Conservation (phyloP, 2,888 invertebrate species). For the Brachycybe producta region DNA sequence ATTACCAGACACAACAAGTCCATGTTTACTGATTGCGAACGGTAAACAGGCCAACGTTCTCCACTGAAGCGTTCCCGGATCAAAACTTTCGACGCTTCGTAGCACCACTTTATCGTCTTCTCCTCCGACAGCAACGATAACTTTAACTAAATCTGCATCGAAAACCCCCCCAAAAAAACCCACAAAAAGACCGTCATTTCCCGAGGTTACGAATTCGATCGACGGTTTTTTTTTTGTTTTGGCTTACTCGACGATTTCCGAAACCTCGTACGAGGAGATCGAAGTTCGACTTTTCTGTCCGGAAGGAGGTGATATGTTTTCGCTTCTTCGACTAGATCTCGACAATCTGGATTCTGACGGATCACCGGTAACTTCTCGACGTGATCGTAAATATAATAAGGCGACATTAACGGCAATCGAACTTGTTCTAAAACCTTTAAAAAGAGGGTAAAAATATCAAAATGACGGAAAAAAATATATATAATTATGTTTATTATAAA, state of each 20-base stretch:
- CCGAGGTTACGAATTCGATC: background rate
- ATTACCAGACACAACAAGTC: conserved; percentile 38
- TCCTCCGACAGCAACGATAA: conserved; percentile 40
- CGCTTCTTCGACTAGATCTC: conserved; percentile 37
- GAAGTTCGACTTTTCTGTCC: conserved; percentile 35
- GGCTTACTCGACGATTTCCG: conserved; percentile 27
- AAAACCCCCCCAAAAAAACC: conserved; percentile 1
- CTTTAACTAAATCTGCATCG: conserved; percentile 29
- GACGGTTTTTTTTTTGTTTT: background rate
- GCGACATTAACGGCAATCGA: conserved; percentile 37
- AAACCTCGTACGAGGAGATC: conserved; percentile 33
- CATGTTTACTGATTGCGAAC: conserved; percentile 42
- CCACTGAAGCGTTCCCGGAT: conserved; percentile 36
- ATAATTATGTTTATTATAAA: background rate
- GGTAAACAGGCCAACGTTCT: conserved; percentile 38
- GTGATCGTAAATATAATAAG: conserved; percentile 39
- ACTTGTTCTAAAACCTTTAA: conserved; percentile 36
- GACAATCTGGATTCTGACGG: conserved; percentile 32
- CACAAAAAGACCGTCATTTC: too few species aligned
- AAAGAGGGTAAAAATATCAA: conserved; percentile 5
- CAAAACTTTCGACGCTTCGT: conserved; percentile 39
- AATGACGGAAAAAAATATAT: background rate
- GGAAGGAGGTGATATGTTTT: conserved; percentile 37
- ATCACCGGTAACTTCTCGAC: conserved; percentile 35
- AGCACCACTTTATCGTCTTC: conserved; percentile 42